Evolutionary conservation across 2,888 invertebrate species (phyloP), one percentile per base, ranked within the genome.

Genomic region (Amiota communis): DNA sequence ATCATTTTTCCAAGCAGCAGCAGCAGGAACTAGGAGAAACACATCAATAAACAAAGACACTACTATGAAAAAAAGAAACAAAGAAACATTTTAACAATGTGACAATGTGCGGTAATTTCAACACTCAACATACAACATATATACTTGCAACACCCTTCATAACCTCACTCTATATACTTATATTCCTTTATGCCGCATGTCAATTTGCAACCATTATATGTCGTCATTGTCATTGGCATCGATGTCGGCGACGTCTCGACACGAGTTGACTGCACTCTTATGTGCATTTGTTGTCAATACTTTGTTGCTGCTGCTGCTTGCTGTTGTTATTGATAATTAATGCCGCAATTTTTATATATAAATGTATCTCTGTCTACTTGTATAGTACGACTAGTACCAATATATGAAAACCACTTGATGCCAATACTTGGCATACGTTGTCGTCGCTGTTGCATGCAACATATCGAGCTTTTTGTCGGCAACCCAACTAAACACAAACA

Each of bases 301-400:
- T 61, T 36, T 61, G 61, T 61, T 63, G 36, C 36, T 63, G 10
- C 36, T 36, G 63, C 53, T n/a, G 4, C 2, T 36, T n/a, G 59
- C 20, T 59, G 59, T 59, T 59, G 48, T 48, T 65, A 65, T 65
- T 65, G 65, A 65, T 65, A 65, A 65, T 65, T 65, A 65, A 65
- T 65, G 65, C 65, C 65, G 17, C 65, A 65, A 65, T 65, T 65
- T 65, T 65, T 65, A 36, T 13, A 11, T 20, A 59, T 65, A 65
- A 48, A 48, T 65, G 17, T 63, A 63, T 13, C 12, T 59, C 59
- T 20, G n/a, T 15, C 53, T 13, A 15, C 53, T 20, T 20, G 59
- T 59, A 1, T 23, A 23, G 23, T 23, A 23, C 23, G 3, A 57
- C 57, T 57, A 57, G 57, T 36, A 59, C 59, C 1, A 59, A 6